Evolutionary conservation across 92 coral and sea anemone species (phyloP).

Genomic region (Umimayanthus chanpuru): DNA sequence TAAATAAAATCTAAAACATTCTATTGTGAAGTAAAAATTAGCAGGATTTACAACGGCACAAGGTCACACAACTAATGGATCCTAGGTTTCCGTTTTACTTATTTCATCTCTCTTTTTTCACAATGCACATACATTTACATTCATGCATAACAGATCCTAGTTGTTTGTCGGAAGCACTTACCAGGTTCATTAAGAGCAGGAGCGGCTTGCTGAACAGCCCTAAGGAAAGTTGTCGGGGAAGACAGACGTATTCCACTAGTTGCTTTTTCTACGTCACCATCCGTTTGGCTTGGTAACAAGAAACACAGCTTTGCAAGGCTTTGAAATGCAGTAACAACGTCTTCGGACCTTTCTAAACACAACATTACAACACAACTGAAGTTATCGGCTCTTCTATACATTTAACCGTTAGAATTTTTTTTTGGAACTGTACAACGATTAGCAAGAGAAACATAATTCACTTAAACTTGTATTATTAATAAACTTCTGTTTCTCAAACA

Average conservation of each 20-base stretch:
- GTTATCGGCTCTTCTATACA: no score
- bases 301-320: conserved; percentile 54
- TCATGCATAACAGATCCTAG: no score
- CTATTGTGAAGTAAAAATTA: background rate
- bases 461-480: no score
- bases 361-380: no score
- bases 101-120: no score
- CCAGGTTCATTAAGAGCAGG: conserved; percentile 64
- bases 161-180: conserved; percentile 27
- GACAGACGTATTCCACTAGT: conserved; percentile 49
- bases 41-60: background rate
- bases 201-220: conserved; percentile 59
- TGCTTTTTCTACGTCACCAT: background rate
- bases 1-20: no score
- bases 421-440: background rate
- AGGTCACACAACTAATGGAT: background rate
- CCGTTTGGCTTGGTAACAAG: background rate
- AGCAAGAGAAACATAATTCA: no score
- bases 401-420: background rate
- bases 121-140: no score
- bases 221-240: conserved; percentile 68
- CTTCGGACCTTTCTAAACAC: conserved; percentile 46
- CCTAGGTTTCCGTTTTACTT: no score
- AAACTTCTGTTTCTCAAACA: no score
- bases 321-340: conserved; percentile 49